A percentile compares a stretch with the other conserved stretches of the same genome.
Conservation (phyloP, 35 echinoderm and acorn worm genomes). For the Apostichopus californicus region DNA sequence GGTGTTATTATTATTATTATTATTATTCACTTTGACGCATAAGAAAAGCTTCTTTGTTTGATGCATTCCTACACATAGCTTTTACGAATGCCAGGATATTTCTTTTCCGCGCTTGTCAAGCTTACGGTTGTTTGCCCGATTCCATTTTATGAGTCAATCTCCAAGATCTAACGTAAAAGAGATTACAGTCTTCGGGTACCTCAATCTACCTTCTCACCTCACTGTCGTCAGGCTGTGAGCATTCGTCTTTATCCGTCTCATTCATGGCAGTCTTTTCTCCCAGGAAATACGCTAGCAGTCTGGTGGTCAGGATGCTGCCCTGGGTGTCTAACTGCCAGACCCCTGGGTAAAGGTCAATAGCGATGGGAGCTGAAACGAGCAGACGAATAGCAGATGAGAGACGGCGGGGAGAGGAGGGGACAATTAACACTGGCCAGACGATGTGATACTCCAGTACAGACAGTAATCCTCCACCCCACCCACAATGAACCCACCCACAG, state of each 20-base stretch:
- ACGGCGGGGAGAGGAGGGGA: background rate
- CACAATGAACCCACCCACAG: too few species aligned
- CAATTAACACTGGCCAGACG: background rate
- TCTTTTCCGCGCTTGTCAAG: too few species aligned
- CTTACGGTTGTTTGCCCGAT: too few species aligned
- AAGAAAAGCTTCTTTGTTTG: too few species aligned
- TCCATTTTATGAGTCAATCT: too few species aligned
- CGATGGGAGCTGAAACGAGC: background rate
- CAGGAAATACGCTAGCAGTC: constrained; percentile 1
- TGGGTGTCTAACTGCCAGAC: background rate
- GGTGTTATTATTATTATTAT: too few species aligned
- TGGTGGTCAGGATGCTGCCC: background rate
- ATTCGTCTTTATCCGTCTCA: background rate
- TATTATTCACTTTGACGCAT: too few species aligned
- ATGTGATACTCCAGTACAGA: background rate
- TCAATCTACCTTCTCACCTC: background rate
- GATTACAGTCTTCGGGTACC: too few species aligned
- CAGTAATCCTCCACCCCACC: background rate
- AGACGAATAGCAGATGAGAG: too few species aligned
- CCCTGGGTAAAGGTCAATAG: background rate
- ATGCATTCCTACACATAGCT: too few species aligned
- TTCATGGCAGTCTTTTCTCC: constrained; percentile 20
- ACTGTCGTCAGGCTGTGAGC: background rate
- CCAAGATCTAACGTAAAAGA: too few species aligned
- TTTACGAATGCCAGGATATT: too few species aligned